These are phyloP conservation scores for Caenorhabditis japonica DNA, from an alignment of 2,888 invertebrate genomes.

Conservation along the genomic window DNA sequence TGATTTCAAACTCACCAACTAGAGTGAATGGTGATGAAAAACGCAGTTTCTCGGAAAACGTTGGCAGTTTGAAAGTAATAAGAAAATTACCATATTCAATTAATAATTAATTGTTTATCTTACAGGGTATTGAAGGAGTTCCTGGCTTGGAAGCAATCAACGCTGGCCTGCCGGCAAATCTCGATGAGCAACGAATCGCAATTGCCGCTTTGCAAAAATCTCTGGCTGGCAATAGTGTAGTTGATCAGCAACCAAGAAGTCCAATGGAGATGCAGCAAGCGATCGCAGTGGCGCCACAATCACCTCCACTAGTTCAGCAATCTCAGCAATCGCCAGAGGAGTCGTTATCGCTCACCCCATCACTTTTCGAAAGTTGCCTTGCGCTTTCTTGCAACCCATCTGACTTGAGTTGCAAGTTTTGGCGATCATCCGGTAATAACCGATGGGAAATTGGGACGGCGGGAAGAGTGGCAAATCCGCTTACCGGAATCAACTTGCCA, in stretches of 20 bases:
- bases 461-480: slow-evolving; percentile 64
- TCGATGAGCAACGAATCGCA: slow-evolving; percentile 37
- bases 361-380: slow-evolving; percentile 62
- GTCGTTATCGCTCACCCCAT: slow-evolving; percentile 46
- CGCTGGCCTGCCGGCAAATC: slow-evolving; percentile 30
- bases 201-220: slow-evolving; percentile 39
- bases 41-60: slow-evolving; percentile 42
- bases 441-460: slow-evolving; percentile 69
- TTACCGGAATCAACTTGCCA: slow-evolving; percentile 61
- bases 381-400: slow-evolving; percentile 68
- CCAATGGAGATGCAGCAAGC: slow-evolving; percentile 12
- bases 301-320: too few species aligned
- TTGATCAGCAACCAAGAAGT: slow-evolving; percentile 15
- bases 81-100: background rate
- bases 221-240: slow-evolving; percentile 41
- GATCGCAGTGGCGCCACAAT: slow-evolving; percentile 22
- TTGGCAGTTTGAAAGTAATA: slow-evolving; percentile 51
- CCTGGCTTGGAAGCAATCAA: slow-evolving; percentile 62
- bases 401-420: slow-evolving; percentile 70
- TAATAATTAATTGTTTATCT: background rate
- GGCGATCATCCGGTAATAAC: slow-evolving; percentile 67
- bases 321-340: slow-evolving; percentile 23
- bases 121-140: slow-evolving; percentile 45
- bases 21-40: slow-evolving; percentile 46
- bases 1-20: slow-evolving; percentile 48